Conservation (phyloP, 2,113 vertebrate species). For the Bothrops jararaca region DNA sequence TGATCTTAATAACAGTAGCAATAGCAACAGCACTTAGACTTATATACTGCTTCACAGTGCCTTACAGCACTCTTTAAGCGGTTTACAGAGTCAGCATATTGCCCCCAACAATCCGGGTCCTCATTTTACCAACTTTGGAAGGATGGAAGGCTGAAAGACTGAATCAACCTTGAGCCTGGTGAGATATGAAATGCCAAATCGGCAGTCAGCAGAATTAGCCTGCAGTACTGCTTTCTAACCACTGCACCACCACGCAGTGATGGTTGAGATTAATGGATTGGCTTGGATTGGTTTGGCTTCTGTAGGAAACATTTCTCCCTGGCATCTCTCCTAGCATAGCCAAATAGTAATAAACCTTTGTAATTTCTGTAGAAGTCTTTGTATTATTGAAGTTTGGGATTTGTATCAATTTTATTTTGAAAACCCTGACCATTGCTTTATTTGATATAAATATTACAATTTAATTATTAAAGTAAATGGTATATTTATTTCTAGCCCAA, state of each 20-base stretch:
- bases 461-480: background rate
- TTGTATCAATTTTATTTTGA: background rate
- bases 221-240: too few relatives aligned
- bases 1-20: background rate
- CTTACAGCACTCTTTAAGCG: too few relatives aligned
- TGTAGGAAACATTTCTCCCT: background rate
- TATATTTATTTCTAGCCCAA: background rate
- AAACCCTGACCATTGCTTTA: background rate
- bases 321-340: background rate
- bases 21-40: too few relatives aligned
- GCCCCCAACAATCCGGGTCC: too few relatives aligned
- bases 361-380: background rate
- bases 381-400: background rate
- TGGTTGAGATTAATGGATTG: background rate
- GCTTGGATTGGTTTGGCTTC: background rate
- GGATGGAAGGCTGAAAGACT: too few relatives aligned
- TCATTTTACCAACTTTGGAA: too few relatives aligned
- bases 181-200: too few relatives aligned
- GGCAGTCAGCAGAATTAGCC: too few relatives aligned
- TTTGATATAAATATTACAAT: background rate
- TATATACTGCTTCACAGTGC: too few relatives aligned
- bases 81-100: too few relatives aligned
- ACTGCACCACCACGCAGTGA: too few relatives aligned
- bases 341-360: background rate
- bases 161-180: too few relatives aligned